phyloP scores from a whole-genome alignment of 2,888 invertebrate genomes.

The Argynnis bischoffii region DNA sequence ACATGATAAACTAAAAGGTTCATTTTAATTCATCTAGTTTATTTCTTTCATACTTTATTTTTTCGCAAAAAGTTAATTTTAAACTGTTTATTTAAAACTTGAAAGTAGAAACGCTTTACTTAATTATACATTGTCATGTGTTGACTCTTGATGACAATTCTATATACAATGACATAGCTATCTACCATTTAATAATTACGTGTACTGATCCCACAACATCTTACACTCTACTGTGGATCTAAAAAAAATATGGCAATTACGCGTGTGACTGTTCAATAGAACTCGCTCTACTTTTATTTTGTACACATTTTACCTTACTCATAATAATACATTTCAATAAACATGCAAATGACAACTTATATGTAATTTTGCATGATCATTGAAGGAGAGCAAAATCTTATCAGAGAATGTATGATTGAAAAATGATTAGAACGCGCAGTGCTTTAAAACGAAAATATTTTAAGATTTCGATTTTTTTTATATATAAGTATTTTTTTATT shows the following conservation, averaged over 20 bases:
- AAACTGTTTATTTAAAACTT: not conserved
- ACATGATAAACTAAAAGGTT: too few species aligned
- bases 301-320: conserved; percentile 24
- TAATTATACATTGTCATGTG: conserved; percentile 7
- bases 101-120: not conserved
- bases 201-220: conserved; percentile 15
- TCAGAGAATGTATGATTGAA: too few species aligned
- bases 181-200: conserved; percentile 17
- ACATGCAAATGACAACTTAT: conserved; percentile 8
- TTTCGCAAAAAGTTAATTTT: too few species aligned
- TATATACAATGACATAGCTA: conserved; percentile 9
- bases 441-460: too few species aligned
- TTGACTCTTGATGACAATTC: conserved; percentile 16
- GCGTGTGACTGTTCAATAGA: conserved; percentile 47
- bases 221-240: conserved; percentile 39
- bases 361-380: conserved; percentile 1
- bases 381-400: not conserved
- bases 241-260: conserved; percentile 66
- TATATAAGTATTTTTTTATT: too few species aligned
- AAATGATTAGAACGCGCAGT: too few species aligned
- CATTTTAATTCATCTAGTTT: too few species aligned
- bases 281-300: conserved; percentile 47
- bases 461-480: too few species aligned
- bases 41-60: too few species aligned
- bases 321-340: conserved; percentile 26